These are phyloP conservation scores for Melieria omissa DNA, from an alignment of 2,888 invertebrate species.

Conservation along the genomic window DNA sequence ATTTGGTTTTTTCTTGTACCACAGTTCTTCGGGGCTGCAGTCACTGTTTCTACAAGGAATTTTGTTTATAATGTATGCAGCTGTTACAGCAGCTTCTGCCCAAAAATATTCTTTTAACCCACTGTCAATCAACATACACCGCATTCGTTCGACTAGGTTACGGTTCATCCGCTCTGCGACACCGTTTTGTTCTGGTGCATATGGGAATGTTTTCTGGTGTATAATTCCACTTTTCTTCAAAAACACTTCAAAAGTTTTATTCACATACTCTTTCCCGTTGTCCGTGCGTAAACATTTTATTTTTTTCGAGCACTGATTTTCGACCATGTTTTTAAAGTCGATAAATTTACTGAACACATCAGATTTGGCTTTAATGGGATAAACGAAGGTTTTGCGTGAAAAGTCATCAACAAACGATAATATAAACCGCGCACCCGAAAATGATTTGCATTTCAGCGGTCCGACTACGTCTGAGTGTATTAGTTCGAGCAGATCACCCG, in stretches of 20 bases:
- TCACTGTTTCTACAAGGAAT: slow-evolving; percentile 33
- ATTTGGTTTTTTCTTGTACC: slow-evolving; percentile 30
- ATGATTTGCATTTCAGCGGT: slow-evolving; percentile 26
- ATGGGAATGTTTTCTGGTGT: slow-evolving; percentile 43
- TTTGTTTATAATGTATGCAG: slow-evolving; percentile 38
- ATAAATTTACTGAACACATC: slow-evolving; percentile 42
- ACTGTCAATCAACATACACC: slow-evolving; percentile 34
- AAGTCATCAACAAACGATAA: slow-evolving; percentile 38
- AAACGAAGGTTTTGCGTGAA: slow-evolving; percentile 37
- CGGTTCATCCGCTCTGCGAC: slow-evolving; percentile 36
- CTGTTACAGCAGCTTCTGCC: slow-evolving; percentile 41
- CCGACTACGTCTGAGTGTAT: slow-evolving; percentile 37
- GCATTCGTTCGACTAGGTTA: slow-evolving; percentile 15
- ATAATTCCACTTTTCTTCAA: slow-evolving; percentile 41
- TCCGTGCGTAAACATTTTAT: slow-evolving; percentile 43
- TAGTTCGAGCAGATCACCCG: slow-evolving; percentile 27
- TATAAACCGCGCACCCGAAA: slow-evolving; percentile 28
- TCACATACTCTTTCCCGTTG: slow-evolving; percentile 42
- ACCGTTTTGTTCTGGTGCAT: slow-evolving; percentile 46
- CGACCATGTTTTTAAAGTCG: slow-evolving; percentile 41
- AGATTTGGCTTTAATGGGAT: slow-evolving; percentile 41
- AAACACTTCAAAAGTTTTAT: slow-evolving; percentile 36
- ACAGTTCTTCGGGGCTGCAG: slow-evolving; percentile 39
- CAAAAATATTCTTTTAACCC: slow-evolving; percentile 32
- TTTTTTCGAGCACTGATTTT: slow-evolving; percentile 43